A percentile compares a stretch with the other conserved stretches of the same genome.
phyloP scores from a whole-genome alignment of 2,113 vertebrate species.

The Tor tambroides region DNA sequence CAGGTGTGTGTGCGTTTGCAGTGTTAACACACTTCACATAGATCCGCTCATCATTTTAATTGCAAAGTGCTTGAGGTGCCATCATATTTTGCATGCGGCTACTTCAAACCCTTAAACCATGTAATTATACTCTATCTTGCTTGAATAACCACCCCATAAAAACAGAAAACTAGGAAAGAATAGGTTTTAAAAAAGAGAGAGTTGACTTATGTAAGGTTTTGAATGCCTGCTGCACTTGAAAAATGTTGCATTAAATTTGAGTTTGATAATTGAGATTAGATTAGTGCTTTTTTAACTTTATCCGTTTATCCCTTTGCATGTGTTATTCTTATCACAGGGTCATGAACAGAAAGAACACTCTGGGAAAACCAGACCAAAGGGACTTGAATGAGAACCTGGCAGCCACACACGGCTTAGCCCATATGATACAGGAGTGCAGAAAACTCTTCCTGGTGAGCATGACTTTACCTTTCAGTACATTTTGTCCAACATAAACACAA shows the following conservation, averaged over 20 bases:
- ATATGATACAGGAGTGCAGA: constrained; percentile 97
- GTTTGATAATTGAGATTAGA: neutral
- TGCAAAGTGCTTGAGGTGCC: neutral
- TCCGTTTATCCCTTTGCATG: constrained; percentile 7
- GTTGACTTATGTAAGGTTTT: constrained; percentile 50
- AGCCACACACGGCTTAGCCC: constrained; percentile 91
- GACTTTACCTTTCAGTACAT: constrained; percentile 1
- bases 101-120: neutral
- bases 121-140: neutral
- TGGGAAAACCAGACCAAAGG: constrained; percentile 95
- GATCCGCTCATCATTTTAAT: constrained; percentile 1
- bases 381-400: constrained; percentile 97
- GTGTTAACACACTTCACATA: constrained; percentile 18
- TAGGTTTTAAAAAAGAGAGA: constrained; percentile 34
- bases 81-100: neutral
- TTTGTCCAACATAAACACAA: neutral
- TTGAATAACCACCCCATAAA: constrained; percentile 39
- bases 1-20: constrained; percentile 71
- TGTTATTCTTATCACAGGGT: constrained; percentile 78
- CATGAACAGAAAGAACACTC: constrained; percentile 94
- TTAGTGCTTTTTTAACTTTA: neutral
- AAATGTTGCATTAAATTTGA: constrained; percentile 30
- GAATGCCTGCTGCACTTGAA: constrained; percentile 31
- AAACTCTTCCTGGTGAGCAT: constrained; percentile 91
- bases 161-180: constrained; percentile 65